Percentiles rank a stretch among this genome's conserved stretches.
Conservation (phyloP, 2,113 vertebrate genomes). For the Hyaena hyaena region DNA sequence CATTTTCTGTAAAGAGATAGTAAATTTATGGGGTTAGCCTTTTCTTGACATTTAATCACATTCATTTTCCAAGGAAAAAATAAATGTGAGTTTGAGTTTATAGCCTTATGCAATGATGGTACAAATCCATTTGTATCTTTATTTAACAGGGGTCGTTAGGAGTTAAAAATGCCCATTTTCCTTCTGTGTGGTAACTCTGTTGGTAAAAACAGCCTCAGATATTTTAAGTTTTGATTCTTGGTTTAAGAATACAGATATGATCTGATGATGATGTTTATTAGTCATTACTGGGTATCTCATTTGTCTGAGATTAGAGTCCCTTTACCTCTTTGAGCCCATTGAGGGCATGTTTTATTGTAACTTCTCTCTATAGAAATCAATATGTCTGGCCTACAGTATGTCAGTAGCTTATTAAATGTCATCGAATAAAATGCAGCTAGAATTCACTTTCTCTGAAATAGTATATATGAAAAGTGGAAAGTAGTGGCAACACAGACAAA, state of each 20-base stretch:
- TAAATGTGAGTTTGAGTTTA: slow-evolving; percentile 52
- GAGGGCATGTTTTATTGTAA: not conserved
- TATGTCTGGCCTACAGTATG: not conserved
- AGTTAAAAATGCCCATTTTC: not conserved
- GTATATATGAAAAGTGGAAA: not conserved
- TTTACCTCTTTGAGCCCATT: not conserved
- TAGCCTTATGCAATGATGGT: not conserved
- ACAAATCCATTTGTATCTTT: not conserved
- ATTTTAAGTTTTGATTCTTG: slow-evolving; percentile 5
- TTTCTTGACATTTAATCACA: slow-evolving; percentile 53
- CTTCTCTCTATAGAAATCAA: not conserved
- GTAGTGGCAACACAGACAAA: not conserved
- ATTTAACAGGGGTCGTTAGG: not conserved
- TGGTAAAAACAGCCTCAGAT: not conserved
- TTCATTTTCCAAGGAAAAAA: slow-evolving; percentile 51
- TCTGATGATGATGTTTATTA: not conserved
- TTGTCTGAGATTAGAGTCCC: not conserved
- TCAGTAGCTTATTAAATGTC: not conserved
- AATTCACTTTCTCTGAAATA: not conserved
- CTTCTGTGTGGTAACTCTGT: not conserved
- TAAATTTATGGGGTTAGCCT: slow-evolving; percentile 14
- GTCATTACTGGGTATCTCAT: not conserved
- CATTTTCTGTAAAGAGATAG: slow-evolving; percentile 42
- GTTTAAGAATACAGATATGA: not conserved
- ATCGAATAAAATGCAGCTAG: not conserved